Evolutionary conservation across 2,888 invertebrate genomes (phyloP).

Genomic region (Invenusta paracnida): DNA sequence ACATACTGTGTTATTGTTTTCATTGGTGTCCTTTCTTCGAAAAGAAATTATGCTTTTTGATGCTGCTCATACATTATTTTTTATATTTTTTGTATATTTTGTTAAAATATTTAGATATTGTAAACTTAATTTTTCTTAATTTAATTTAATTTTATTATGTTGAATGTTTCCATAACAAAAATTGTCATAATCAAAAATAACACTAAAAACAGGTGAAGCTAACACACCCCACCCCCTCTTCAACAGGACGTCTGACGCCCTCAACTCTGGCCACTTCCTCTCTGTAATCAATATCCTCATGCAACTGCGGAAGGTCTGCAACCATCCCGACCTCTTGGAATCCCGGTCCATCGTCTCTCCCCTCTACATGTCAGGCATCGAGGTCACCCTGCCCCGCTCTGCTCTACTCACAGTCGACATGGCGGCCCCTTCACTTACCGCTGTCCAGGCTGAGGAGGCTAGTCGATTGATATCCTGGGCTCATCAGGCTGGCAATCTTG

Average conservation of each 20-base stretch:
- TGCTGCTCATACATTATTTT: too few relatives aligned
- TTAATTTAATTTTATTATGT: too few relatives aligned
- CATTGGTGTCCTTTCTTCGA: too few relatives aligned
- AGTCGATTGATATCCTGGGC: background rate
- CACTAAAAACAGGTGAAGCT: too few relatives aligned
- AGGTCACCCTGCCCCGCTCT: conserved; percentile 65
- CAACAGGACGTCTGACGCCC: conserved; percentile 83
- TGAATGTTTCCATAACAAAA: too few relatives aligned
- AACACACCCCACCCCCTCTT: too few relatives aligned
- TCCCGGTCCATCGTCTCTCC: conserved; percentile 88
- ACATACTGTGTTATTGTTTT: too few relatives aligned
- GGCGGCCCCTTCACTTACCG: conserved; percentile 69
- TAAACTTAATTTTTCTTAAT: too few relatives aligned
- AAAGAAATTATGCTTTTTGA: too few relatives aligned
- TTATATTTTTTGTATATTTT: too few relatives aligned
- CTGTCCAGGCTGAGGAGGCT: background rate
- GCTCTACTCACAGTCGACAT: conserved; percentile 70
- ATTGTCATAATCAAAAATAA: too few relatives aligned
- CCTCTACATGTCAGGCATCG: conserved; percentile 70
- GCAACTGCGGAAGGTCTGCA: conserved; percentile 94
- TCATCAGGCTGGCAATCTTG: conserved; percentile 52
- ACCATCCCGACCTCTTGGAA: conserved; percentile 96
- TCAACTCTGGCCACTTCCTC: conserved; percentile 83
- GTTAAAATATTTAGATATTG: too few relatives aligned
- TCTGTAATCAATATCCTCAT: conserved; percentile 92